These are phyloP conservation scores for Mandrillus leucophaeus DNA, from an alignment of 2,113 vertebrate genomes.

Conservation along the genomic window DNA sequence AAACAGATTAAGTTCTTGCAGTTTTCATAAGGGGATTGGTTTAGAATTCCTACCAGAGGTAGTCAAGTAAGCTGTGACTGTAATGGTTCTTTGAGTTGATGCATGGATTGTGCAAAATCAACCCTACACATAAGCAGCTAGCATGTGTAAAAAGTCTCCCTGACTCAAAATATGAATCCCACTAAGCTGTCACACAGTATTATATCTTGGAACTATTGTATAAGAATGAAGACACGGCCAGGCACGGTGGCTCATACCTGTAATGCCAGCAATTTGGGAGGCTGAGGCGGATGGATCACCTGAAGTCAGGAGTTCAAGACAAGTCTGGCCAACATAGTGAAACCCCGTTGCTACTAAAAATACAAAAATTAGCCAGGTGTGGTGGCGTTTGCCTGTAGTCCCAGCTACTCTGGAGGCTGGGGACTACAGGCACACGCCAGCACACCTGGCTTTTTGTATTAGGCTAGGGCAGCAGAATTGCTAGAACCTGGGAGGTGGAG, in stretches of 20 bases:
- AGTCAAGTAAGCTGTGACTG: neutral
- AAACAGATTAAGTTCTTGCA: neutral
- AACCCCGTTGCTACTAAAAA: too few species aligned
- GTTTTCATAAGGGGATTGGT: neutral
- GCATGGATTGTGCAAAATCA: neutral
- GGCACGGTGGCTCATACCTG: rapidly evolving
- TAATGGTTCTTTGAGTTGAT: neutral
- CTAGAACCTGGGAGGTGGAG: too few species aligned
- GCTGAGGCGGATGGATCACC: too few species aligned
- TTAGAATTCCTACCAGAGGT: neutral
- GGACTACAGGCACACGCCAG: too few species aligned
- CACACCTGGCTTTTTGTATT: too few species aligned
- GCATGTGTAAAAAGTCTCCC: neutral
- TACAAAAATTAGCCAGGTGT: too few species aligned
- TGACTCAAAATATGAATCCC: neutral
- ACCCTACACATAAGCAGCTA: neutral
- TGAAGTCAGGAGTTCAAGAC: too few species aligned
- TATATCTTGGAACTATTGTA: neutral
- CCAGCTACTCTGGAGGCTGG: too few species aligned
- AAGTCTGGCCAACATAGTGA: too few species aligned
- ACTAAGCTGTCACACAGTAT: neutral
- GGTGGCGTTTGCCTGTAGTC: too few species aligned
- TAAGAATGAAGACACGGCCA: neutral
- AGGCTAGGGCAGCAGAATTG: too few species aligned
- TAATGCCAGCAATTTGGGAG: too few species aligned